Evolutionary conservation across 2,888 invertebrate genomes (phyloP).

Genomic region (Hedya salicella): DNA sequence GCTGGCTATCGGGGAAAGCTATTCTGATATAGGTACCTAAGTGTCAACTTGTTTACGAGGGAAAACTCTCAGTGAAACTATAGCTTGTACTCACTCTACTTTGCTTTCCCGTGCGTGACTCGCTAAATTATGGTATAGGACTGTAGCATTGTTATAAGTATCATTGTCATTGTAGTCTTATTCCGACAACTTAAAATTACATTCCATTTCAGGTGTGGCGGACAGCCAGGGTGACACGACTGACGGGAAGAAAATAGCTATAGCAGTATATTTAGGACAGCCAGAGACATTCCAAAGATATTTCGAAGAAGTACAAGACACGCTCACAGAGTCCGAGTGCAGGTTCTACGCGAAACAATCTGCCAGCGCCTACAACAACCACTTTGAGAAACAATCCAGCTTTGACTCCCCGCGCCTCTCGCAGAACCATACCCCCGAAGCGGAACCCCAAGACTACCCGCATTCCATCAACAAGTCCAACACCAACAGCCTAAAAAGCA

Average conservation of each 20-base stretch:
- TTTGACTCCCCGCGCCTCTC: conserved; percentile 79
- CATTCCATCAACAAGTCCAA: conserved; percentile 78
- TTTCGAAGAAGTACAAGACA: conserved; percentile 87
- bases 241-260: conserved; percentile 94
- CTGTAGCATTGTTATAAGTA: too few relatives aligned
- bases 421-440: conserved; percentile 78
- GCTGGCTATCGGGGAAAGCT: conserved; percentile 82
- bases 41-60: conserved; percentile 36
- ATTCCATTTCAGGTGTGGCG: conserved; percentile 71
- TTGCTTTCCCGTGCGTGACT: too few relatives aligned
- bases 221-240: conserved; percentile 88
- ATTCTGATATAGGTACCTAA: conserved; percentile 83
- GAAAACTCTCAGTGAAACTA: too few relatives aligned
- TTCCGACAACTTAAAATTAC: background rate
- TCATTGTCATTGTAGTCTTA: too few relatives aligned
- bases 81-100: too few relatives aligned
- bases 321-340: conserved; percentile 87
- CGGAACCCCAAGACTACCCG: conserved; percentile 75
- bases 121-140: too few relatives aligned
- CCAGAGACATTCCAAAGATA: conserved; percentile 91
- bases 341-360: conserved; percentile 84
- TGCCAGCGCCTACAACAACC: conserved; percentile 74
- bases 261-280: conserved; percentile 94
- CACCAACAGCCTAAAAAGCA: conserved; percentile 83
- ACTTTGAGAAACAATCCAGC: conserved; percentile 79